These are phyloP conservation scores for Aurelia sp. DNA, from an alignment of 30 jellyfish, hydroid and myxozoan species.

Conservation along the genomic window DNA sequence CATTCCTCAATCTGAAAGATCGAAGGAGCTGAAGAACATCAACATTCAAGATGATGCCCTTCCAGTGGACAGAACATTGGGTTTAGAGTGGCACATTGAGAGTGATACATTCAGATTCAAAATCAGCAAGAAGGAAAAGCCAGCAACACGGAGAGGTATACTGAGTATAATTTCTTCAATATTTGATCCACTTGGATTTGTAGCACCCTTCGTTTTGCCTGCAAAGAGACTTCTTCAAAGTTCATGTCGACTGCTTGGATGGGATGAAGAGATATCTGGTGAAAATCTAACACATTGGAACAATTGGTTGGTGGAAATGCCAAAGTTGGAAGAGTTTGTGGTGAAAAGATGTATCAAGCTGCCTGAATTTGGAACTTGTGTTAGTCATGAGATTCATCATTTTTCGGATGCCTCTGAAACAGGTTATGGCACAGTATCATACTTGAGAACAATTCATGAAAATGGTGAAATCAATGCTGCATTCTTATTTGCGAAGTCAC, in stretches of 20 bases:
- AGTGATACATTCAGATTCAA: constrained; percentile 40
- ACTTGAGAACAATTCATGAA: constrained; percentile 33
- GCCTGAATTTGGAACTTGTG: constrained; percentile 22
- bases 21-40: constrained; percentile 37
- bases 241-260: constrained; percentile 21
- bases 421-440: constrained; percentile 65
- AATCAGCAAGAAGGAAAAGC: constrained; percentile 29
- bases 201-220: constrained; percentile 54
- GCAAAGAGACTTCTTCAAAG: constrained; percentile 61
- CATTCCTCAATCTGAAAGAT: constrained; percentile 40
- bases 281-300: constrained; percentile 44
- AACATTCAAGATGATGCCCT: constrained; percentile 26
- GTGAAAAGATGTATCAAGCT: constrained; percentile 28
- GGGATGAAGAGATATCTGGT: constrained; percentile 58
- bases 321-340: constrained; percentile 30
- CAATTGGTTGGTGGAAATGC: constrained; percentile 31
- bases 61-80: constrained; percentile 48
- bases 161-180: constrained; percentile 46
- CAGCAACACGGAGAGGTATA: constrained; percentile 51
- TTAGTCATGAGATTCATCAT: constrained; percentile 34
- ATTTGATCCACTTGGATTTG: constrained; percentile 73
- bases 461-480: constrained; percentile 46
- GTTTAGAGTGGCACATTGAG: constrained; percentile 64
- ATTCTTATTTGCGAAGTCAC: constrained; percentile 44
- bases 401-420: constrained; percentile 57